Evolutionary conservation across 1,140 invertebrate genomes (phyloP).

Genomic region (Archivesica marissinica): DNA sequence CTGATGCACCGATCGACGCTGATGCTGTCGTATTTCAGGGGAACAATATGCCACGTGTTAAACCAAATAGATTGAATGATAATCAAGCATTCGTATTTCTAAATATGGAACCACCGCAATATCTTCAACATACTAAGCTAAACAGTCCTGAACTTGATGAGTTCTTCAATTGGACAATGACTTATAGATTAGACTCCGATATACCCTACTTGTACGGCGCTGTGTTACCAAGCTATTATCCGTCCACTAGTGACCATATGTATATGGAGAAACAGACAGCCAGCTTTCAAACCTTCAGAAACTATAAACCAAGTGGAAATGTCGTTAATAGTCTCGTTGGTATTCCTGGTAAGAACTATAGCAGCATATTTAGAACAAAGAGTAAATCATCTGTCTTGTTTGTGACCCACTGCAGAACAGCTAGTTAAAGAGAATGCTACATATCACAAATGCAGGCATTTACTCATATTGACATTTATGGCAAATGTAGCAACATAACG

Average conservation of each 20-base stretch:
- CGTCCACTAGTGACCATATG: not conserved
- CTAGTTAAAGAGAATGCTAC: not conserved
- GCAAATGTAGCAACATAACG: not conserved
- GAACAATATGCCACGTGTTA: not conserved
- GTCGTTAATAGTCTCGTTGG: not conserved
- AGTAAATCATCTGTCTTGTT: not conserved
- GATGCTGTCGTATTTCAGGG: not conserved
- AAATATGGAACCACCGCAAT: not conserved
- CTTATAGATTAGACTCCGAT: not conserved
- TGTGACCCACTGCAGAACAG: not conserved
- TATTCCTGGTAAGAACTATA: not conserved
- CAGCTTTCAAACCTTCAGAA: not conserved
- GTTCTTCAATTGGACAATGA: slow-evolving; percentile 9
- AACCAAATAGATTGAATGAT: not conserved
- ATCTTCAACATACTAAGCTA: not conserved
- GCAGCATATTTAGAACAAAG: not conserved
- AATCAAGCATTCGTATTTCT: not conserved
- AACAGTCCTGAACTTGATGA: not conserved
- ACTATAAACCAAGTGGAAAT: not conserved
- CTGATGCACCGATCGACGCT: not conserved
- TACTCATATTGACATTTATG: not conserved
- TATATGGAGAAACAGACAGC: not conserved
- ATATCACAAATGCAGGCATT: not conserved
- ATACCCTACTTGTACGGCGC: not conserved
- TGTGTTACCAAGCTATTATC: not conserved